phyloP scores from a whole-genome alignment of 2,113 vertebrate genomes.

The Vulpes ferrilata region DNA sequence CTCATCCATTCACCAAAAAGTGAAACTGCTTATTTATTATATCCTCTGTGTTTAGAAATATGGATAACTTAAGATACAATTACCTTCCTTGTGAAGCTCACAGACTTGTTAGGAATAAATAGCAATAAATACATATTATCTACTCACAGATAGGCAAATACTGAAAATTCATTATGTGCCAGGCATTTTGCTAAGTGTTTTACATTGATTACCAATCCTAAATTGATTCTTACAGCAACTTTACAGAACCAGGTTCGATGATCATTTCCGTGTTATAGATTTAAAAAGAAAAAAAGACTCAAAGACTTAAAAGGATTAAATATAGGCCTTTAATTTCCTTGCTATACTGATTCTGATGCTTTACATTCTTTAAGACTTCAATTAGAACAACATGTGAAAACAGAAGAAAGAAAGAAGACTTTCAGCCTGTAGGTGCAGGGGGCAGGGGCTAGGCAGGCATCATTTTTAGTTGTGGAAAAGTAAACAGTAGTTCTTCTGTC shows the following conservation, averaged over 20 bases:
- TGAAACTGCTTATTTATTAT: not conserved
- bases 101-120: not conserved
- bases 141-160: not conserved
- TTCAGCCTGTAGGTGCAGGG: not conserved
- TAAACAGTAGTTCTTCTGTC: not conserved
- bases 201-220: not conserved
- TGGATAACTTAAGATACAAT: not conserved
- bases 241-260: not conserved
- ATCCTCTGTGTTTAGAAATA: not conserved
- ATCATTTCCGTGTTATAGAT: not conserved
- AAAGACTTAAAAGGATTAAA: not conserved
- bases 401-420: not conserved
- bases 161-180: not conserved
- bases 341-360: not conserved
- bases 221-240: conserved; percentile 9
- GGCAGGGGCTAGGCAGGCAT: not conserved
- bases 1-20: not conserved
- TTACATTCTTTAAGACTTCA: not conserved
- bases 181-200: not conserved
- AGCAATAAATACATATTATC: conserved; percentile 2
- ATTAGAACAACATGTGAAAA: not conserved
- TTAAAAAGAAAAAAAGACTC: not conserved
- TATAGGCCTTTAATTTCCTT: conserved; percentile 18
- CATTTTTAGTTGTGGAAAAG: not conserved
- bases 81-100: not conserved